Base-by-base conservation (phyloP, 2,797 vertebrate genomes). In the Nyctalus aviator region DNA sequence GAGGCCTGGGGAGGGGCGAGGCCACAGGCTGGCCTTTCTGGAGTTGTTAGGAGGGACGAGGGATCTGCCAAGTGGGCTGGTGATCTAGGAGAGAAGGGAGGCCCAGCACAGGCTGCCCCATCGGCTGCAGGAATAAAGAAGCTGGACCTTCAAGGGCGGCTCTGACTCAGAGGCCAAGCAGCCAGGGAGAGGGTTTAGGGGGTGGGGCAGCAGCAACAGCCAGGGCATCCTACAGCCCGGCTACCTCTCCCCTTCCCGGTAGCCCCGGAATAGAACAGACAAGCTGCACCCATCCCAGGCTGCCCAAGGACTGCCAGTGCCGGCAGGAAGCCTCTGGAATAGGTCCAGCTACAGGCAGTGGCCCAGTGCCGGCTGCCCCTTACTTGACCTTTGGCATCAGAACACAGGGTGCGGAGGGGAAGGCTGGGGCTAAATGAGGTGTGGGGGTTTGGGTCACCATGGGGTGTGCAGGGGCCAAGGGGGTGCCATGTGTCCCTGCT, bases 11-110 rank as follows among this genome's bases (percentile, higher is more conserved):
- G 9, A 7, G 50, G 7, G 57, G 37, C 46, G 3, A 84, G 44
- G 59, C 71, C 30, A 37, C 66, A 37, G 27, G 18, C 77, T 72
- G 48, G 37, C 37, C 35, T 77, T 88, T 69, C 37, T 64, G 66
- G 62, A 15, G 25, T 79, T 79, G 30, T 48, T 73, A n/a, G 64
- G 71, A 72, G 23, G 85, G 46, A 6, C 6, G 46, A 55, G 62
- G 68, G 37, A 44, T 88, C 68, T 84, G 35, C n/a, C 84, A 84
- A 72, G 69, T 59, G 57, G 72, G 18, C 59, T 57, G 35, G 41
- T 91, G 0, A 78, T 93, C 96, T 93, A 93, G 96, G 96, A 97
- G 95, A 86, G 88, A 94, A 95, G 90, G 94, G 68, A 93, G 71
- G 68, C 77, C 62, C 77, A 84, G 93, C 73, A 73, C 94, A 96